Conservation (phyloP, 2,797 vertebrate genomes). For the Molossus molossus region DNA sequence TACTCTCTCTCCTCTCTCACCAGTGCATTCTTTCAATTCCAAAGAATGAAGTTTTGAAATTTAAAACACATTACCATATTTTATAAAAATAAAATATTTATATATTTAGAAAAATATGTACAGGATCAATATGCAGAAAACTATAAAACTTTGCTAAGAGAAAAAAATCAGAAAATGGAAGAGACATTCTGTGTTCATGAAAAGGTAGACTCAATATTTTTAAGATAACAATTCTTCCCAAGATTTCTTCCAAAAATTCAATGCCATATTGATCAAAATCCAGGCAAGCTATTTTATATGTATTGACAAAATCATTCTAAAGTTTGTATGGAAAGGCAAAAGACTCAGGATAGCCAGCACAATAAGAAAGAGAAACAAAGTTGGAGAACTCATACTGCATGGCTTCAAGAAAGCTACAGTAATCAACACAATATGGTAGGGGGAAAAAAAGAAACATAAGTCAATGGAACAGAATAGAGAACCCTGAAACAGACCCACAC, state of each 20-base stretch:
- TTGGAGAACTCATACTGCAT: not conserved
- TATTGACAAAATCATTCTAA: not conserved
- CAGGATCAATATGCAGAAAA: not conserved
- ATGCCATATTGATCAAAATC: not conserved
- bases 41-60: not conserved
- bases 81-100: slow-evolving; percentile 24
- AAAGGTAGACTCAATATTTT: not conserved
- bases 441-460: not conserved
- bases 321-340: slow-evolving; percentile 37
- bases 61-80: not conserved
- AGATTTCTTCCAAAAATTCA: not conserved
- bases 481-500: not conserved
- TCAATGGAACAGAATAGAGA: not conserved
- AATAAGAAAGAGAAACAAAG: not conserved
- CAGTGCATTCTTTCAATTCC: not conserved
- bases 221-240: not conserved
- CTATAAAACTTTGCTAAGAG: not conserved
- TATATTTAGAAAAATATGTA: not conserved
- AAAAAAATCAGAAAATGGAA: slow-evolving; percentile 15
- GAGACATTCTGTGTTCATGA: not conserved
- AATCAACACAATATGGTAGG: not conserved
- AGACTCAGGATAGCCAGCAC: not conserved
- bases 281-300: not conserved
- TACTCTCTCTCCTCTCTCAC: too few relatives aligned
- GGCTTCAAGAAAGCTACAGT: not conserved